Conservation (phyloP, 2,113 vertebrate genomes). For the Lepisosteus oculatus region DNA sequence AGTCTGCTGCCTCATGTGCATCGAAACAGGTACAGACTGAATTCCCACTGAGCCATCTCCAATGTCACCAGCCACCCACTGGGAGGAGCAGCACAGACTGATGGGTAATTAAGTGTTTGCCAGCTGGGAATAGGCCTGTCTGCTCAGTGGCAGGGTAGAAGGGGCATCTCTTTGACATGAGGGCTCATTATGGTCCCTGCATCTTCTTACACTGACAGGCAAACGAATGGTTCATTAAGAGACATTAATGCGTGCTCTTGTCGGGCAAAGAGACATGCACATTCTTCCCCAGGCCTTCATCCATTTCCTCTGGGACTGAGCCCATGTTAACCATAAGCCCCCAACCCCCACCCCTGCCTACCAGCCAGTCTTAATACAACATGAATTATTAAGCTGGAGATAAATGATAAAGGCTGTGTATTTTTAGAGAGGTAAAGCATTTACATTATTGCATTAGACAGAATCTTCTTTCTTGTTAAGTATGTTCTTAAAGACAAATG, state of each 20-base stretch:
- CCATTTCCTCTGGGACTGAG: constrained; percentile 11
- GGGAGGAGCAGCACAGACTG: background rate
- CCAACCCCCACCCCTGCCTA: constrained; percentile 6
- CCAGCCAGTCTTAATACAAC: constrained; percentile 33
- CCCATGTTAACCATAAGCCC: background rate
- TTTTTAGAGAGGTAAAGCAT: constrained; percentile 22
- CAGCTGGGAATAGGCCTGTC: constrained; percentile 16
- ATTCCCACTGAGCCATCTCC: constrained; percentile 3
- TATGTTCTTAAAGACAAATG: constrained; percentile 39
- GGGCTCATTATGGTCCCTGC: constrained; percentile 55
- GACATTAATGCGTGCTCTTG: constrained; percentile 14
- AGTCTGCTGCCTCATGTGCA: background rate
- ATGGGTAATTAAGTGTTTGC: constrained; percentile 21
- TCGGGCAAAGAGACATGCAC: background rate
- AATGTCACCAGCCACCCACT: background rate
- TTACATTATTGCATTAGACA: too few relatives aligned
- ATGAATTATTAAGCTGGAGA: constrained; percentile 51
- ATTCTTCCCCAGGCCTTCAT: background rate
- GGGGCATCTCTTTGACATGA: constrained; percentile 40
- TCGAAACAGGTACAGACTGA: background rate
- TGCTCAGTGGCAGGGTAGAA: constrained; percentile 35
- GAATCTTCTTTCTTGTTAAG: too few relatives aligned
- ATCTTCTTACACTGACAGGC: constrained; percentile 41
- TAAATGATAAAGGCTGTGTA: constrained; percentile 37
- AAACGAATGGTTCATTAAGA: constrained; percentile 45